A percentile compares a stretch with the other conserved stretches of the same genome.
Conservation (phyloP, 1,140 invertebrate species). For the Doryteuthis pealeii region DNA sequence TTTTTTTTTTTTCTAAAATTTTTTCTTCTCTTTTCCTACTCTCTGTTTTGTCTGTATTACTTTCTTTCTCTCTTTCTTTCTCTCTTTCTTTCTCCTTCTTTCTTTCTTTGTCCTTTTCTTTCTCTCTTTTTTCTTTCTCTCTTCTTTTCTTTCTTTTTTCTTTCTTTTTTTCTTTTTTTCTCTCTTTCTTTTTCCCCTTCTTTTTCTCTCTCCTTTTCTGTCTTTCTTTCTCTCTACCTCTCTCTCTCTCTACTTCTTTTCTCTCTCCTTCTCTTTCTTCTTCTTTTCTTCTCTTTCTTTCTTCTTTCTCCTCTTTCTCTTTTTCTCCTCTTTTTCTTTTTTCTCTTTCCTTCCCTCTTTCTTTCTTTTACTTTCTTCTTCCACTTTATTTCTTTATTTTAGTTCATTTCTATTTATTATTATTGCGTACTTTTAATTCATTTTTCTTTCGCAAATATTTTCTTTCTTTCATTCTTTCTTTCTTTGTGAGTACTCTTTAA, state of each 20-base stretch:
- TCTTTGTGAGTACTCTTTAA: too few relatives aligned
- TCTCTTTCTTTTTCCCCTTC: conserved; percentile 20
- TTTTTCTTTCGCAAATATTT: too few relatives aligned
- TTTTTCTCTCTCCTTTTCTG: conserved; percentile 16
- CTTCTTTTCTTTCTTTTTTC: background rate
- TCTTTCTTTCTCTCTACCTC: conserved; percentile 12
- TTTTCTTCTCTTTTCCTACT: conserved; percentile 24
- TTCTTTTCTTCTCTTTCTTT: too few relatives aligned
- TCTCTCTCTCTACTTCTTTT: conserved; percentile 9
- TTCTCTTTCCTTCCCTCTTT: too few relatives aligned
- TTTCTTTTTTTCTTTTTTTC: conserved; percentile 21
- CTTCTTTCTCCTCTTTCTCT: too few relatives aligned
- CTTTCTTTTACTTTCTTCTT: too few relatives aligned
- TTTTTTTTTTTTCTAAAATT: background rate
- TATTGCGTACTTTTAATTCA: too few relatives aligned
- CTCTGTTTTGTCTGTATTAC: too few relatives aligned
- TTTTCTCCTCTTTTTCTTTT: too few relatives aligned
- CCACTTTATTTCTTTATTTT: too few relatives aligned
- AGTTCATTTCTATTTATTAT: too few relatives aligned
- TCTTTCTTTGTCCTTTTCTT: conserved; percentile 12
- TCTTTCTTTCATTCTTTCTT: too few relatives aligned
- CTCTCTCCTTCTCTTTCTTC: background rate
- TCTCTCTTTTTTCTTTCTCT: conserved; percentile 7
- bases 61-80: conserved; percentile 20
- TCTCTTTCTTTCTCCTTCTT: conserved; percentile 15